Evolutionary conservation across 2,797 vertebrate species (phyloP), one percentile per base, ranked within the genome.

Genomic region (Gadopsis marmoratus): DNA sequence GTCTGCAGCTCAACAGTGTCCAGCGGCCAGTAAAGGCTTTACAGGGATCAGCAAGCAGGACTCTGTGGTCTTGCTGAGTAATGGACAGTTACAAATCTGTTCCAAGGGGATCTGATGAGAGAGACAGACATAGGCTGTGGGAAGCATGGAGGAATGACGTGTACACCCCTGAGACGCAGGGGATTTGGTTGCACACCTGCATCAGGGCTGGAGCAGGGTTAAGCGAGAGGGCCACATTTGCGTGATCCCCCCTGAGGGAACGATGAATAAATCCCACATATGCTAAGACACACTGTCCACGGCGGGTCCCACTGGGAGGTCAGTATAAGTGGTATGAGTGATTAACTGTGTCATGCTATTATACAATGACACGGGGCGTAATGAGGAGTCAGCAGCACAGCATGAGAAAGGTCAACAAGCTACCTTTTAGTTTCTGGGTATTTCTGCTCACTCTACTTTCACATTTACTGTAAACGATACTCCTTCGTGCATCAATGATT

Each of bases 261-360:
- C 23, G 2, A 85, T 83, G 80, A 86, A 90, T 86, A 81, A 80
- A 64, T 64, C 53, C 37, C 17, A 10, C 56, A 39, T 58, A 37
- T 17, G 68, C 45, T 74, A 48, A 71, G 73, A 66, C 77, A 55
- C 63, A 35, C 39, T 21, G 48, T 53, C 63, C 53, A 59, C 19
- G 12, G 39, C 37, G 2, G 29, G 39, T 54, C 72, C 72, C 82
- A 50, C 45, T 70, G 72, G 62, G 84, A 83, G 76, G 71, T 63
- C 74, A 73, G 55, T 66, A 53, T 56, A 45, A 37, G 65, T 68
- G 61, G 51, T 26, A 58, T 61, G 41, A 45, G 64, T 79, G 65
- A 83, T 82, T 51, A 79, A 89, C 71, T 78, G 78, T 76, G 78
- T 88, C 81, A 87, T 68, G 83, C 81, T 85, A 47, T 74, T 78